Conservation (phyloP, 1,140 invertebrate genomes). For the Leptinotarsa lineolata region DNA sequence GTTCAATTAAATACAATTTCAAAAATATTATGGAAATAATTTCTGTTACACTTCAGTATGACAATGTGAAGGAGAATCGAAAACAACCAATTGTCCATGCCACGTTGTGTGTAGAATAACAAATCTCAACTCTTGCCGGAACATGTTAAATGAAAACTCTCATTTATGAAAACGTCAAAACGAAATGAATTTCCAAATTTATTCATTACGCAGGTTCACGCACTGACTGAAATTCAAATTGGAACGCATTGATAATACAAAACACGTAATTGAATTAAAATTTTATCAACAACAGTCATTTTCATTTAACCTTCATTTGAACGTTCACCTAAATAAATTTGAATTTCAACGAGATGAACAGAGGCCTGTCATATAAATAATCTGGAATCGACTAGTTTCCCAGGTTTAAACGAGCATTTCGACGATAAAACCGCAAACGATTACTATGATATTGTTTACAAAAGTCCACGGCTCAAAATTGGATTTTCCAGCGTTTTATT, state of each 20-base stretch:
- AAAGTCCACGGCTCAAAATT: conserved; percentile 18
- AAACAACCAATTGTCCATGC: too few relatives aligned
- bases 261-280: conserved; percentile 13
- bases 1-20: too few relatives aligned
- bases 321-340: background rate
- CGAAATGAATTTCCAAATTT: background rate
- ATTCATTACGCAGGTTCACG: background rate
- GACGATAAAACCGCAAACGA: conserved; percentile 7
- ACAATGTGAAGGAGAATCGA: too few relatives aligned
- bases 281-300: conserved; percentile 14
- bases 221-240: background rate
- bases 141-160: too few relatives aligned
- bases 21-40: too few relatives aligned
- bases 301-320: conserved; percentile 4
- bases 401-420: background rate
- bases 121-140: too few relatives aligned
- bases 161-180: background rate
- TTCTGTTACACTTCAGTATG: too few relatives aligned
- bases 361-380: conserved; percentile 14
- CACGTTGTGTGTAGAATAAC: too few relatives aligned
- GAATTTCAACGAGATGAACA: background rate
- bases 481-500: conserved; percentile 14
- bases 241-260: conserved; percentile 2
- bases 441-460: conserved; percentile 12
- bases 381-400: conserved; percentile 18